phyloP scores from a whole-genome alignment of 2,888 invertebrate genomes.

The Aspidapion aeneum region DNA sequence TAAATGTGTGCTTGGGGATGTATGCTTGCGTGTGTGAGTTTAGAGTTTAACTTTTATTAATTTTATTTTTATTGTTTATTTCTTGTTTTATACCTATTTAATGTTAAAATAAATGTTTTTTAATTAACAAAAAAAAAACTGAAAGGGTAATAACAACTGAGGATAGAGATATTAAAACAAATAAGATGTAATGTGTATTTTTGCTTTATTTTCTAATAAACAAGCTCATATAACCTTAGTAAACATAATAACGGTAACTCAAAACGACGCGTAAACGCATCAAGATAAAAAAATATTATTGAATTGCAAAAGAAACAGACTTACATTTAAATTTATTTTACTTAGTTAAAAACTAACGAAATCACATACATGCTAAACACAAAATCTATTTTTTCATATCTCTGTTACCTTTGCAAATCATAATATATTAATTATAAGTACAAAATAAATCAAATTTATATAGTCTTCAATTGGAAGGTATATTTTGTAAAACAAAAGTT shows the following conservation, averaged over 20 bases:
- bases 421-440: slow-evolving; percentile 34
- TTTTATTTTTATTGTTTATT: no score
- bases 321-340: slow-evolving; percentile 21
- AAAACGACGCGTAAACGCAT: slow-evolving; percentile 44
- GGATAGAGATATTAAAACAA: no score
- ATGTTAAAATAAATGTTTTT: no score
- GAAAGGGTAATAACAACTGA: no score
- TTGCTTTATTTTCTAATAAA: slow-evolving; percentile 45
- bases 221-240: slow-evolving; percentile 50
- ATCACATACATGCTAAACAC: slow-evolving; percentile 15
- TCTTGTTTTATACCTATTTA: no score
- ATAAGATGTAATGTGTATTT: no score
- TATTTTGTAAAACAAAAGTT: neutral
- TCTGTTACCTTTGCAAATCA: slow-evolving; percentile 29
- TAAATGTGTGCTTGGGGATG: no score
- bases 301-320: slow-evolving; percentile 35
- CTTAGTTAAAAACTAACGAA: slow-evolving; percentile 19
- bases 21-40: no score
- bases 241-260: slow-evolving; percentile 49
- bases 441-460: neutral
- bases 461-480: neutral
- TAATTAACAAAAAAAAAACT: no score
- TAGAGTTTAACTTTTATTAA: no score
- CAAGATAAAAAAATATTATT: slow-evolving; percentile 45
- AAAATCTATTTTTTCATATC: slow-evolving; percentile 24